phyloP scores from a whole-genome alignment of 1,140 invertebrate genomes.

The Mamestra configurata region DNA sequence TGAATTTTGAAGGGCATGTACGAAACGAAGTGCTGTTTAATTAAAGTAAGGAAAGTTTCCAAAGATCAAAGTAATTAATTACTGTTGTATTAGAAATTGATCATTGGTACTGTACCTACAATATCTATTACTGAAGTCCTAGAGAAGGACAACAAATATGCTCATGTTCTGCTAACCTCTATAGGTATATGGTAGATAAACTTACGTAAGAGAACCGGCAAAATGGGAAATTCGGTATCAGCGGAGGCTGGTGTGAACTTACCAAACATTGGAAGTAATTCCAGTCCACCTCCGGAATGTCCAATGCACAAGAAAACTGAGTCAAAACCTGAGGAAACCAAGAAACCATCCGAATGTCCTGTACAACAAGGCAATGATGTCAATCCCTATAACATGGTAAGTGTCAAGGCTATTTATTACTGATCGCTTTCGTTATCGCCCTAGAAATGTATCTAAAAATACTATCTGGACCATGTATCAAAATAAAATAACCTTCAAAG shows the following conservation, averaged over 20 bases:
- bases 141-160: not conserved
- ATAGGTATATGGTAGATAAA: conserved; percentile 1
- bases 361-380: conserved; percentile 90
- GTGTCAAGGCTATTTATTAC: conserved; percentile 16
- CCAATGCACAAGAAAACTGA: conserved; percentile 91
- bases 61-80: not conserved
- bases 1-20: too few relatives aligned
- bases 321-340: conserved; percentile 63
- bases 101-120: not conserved
- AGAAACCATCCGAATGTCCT: conserved; percentile 90
- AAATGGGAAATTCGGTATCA: conserved; percentile 90
- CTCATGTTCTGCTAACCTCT: conserved; percentile 12
- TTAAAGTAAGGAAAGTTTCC: too few relatives aligned
- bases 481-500: conserved; percentile 30
- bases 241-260: conserved; percentile 85
- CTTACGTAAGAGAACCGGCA: conserved; percentile 79
- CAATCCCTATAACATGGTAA: conserved; percentile 94
- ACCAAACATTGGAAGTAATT: conserved; percentile 68
- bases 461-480: not conserved
- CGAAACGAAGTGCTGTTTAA: too few relatives aligned
- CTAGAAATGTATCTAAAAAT: conserved; percentile 5
- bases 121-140: not conserved
- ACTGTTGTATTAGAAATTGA: not conserved
- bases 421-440: not conserved
- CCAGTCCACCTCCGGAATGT: conserved; percentile 91